Percentiles rank a stretch among this genome's conserved stretches.
phyloP scores from a whole-genome alignment of 2,888 invertebrate species.

The Eulithis prunata region DNA sequence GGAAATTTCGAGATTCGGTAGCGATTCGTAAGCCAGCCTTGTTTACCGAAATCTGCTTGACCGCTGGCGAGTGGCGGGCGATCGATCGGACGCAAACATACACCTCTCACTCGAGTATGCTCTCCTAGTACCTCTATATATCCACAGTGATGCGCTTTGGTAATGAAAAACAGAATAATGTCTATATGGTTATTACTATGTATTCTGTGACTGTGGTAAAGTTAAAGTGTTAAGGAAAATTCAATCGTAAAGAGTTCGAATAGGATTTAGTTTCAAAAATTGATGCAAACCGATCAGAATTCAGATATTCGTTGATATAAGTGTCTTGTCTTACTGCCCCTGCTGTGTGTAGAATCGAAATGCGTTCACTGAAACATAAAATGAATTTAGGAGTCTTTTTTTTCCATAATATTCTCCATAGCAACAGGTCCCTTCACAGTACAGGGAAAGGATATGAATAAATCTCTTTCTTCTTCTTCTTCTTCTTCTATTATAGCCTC shows the following conservation, averaged over 20 bases:
- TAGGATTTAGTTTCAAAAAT: constrained; percentile 2
- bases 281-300: background rate
- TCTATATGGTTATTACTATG: constrained; percentile 45
- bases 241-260: background rate
- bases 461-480: too few relatives aligned
- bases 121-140: constrained; percentile 79
- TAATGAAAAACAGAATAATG: constrained; percentile 67
- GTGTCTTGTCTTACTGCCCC: background rate
- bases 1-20: background rate
- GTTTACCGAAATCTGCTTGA: background rate
- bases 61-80: background rate
- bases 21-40: background rate
- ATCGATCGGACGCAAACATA: constrained; percentile 3
- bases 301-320: background rate
- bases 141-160: constrained; percentile 74
- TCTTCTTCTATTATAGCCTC: too few relatives aligned
- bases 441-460: too few relatives aligned
- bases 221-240: constrained; percentile 29
- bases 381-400: too few relatives aligned
- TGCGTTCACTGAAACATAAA: too few relatives aligned
- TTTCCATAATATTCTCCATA: too few relatives aligned
- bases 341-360: background rate
- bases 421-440: too few relatives aligned
- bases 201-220: background rate
- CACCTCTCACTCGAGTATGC: constrained; percentile 64